Percentiles rank a stretch among this genome's conserved stretches.
Conservation (phyloP, 2,888 invertebrate genomes). For the Caenorhabditis sinica region DNA sequence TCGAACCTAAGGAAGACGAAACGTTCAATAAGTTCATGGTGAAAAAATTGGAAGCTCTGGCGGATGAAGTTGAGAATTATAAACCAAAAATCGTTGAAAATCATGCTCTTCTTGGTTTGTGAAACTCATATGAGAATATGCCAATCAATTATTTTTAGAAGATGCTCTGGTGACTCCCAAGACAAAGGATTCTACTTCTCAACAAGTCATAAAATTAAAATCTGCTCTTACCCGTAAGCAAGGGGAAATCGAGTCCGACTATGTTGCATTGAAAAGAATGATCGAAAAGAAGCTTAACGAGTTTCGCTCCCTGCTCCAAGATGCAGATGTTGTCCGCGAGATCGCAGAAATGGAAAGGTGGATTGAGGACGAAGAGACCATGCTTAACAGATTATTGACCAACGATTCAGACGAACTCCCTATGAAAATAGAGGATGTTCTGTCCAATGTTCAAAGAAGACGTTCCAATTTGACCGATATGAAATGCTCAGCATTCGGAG, state of each 20-base stretch:
- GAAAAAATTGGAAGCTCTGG: conserved; percentile 50
- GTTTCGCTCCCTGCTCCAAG: conserved; percentile 31
- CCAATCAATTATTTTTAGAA: conserved; percentile 8
- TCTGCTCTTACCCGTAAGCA: conserved; percentile 48
- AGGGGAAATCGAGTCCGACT: conserved; percentile 59
- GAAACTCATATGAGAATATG: neutral
- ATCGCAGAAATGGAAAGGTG: conserved; percentile 49
- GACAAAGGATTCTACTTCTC: conserved; percentile 28
- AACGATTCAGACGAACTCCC: conserved; percentile 32
- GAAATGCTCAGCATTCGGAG: conserved; percentile 41
- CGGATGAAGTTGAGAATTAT: conserved; percentile 53
- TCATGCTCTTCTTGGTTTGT: conserved; percentile 48
- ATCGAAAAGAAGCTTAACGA: conserved; percentile 32
- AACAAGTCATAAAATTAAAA: conserved; percentile 36
- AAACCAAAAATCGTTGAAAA: conserved; percentile 45
- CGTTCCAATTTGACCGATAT: conserved; percentile 51
- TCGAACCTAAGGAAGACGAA: conserved; percentile 50
- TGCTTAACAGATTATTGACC: conserved; percentile 32
- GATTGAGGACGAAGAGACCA: conserved; percentile 46
- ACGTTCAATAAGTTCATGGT: conserved; percentile 43
- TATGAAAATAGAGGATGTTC: conserved; percentile 35
- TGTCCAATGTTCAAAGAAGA: conserved; percentile 45
- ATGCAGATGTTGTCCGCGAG: conserved; percentile 36
- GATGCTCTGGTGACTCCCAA: conserved; percentile 48
- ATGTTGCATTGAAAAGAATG: conserved; percentile 27